These are phyloP conservation scores for Melieria crassipennis DNA, from an alignment of 2,888 invertebrate genomes.

Conservation along the genomic window DNA sequence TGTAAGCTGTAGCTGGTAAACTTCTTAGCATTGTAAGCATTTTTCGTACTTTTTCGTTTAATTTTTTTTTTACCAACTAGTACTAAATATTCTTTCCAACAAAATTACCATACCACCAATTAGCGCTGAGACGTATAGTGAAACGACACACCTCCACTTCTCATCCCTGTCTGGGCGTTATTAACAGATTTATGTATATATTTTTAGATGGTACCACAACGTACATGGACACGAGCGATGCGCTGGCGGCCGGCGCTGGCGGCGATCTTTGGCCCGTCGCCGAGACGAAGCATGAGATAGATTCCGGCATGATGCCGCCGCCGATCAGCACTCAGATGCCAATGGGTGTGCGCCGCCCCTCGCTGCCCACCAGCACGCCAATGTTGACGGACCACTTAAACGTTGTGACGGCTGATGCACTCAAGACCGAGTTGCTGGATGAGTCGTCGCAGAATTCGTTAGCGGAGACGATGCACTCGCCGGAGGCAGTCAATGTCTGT, in stretches of 20 bases:
- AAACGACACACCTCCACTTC: conserved; percentile 42
- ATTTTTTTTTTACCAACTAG: not conserved
- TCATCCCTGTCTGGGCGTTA: conserved; percentile 44
- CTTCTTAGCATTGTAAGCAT: not conserved
- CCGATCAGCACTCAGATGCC: conserved; percentile 71
- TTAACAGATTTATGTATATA: conserved; percentile 47
- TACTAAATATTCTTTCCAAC: no score
- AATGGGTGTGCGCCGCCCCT: conserved; percentile 72
- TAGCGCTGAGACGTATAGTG: not conserved
- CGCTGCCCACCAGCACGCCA: conserved; percentile 68
- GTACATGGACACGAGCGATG: conserved; percentile 57
- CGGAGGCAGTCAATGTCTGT: conserved; percentile 61
- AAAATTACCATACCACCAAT: no score
- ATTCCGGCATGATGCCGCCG: conserved; percentile 76
- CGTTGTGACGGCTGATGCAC: conserved; percentile 66
- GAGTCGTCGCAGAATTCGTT: conserved; percentile 73
- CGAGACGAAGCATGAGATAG: conserved; percentile 68
- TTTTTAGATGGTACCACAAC: conserved; percentile 59
- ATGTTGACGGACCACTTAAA: conserved; percentile 57
- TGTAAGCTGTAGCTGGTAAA: conserved; percentile 21
- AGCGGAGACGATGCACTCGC: conserved; percentile 54
- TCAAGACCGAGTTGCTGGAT: conserved; percentile 77
- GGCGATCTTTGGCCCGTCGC: conserved; percentile 38
- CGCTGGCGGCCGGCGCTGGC: conserved; percentile 20
- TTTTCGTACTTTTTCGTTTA: not conserved